Conservation (phyloP, 2,113 vertebrate genomes). For the Camelus bactrianus region DNA sequence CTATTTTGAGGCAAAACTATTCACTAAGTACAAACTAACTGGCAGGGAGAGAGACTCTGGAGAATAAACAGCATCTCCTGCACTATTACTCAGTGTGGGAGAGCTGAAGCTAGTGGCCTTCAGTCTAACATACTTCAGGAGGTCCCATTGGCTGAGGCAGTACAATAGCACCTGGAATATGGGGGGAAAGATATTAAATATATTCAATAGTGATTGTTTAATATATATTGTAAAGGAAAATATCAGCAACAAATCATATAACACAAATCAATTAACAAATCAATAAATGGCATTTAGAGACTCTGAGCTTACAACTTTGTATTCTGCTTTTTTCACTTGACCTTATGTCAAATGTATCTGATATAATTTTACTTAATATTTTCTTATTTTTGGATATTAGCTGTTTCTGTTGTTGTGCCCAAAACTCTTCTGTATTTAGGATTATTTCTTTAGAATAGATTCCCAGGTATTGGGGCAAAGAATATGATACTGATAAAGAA, state of each 20-base stretch:
- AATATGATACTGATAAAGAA: neutral
- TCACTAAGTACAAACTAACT: neutral
- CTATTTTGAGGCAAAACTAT: neutral
- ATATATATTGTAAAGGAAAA: neutral
- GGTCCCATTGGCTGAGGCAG: neutral
- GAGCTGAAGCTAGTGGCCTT: neutral
- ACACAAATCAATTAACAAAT: neutral
- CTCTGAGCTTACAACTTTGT: neutral
- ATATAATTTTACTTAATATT: slow-evolving; percentile 45
- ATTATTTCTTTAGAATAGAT: neutral
- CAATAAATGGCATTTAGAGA: neutral
- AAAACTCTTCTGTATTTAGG: neutral
- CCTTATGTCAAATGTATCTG: neutral
- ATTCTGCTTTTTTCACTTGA: neutral
- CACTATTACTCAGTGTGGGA: neutral
- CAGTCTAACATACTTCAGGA: too few relatives aligned
- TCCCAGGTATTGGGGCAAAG: neutral
- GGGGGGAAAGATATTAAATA: neutral
- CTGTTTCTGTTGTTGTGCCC: neutral
- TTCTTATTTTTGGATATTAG: neutral
- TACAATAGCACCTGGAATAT: too few relatives aligned
- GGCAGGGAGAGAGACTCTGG: neutral
- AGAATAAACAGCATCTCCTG: neutral
- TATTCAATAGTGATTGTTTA: neutral
- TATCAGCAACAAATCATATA: neutral